A percentile compares a stretch with the other conserved stretches of the same genome.
phyloP scores from a whole-genome alignment of 2,113 vertebrate species.

The Lathamus discolor region DNA sequence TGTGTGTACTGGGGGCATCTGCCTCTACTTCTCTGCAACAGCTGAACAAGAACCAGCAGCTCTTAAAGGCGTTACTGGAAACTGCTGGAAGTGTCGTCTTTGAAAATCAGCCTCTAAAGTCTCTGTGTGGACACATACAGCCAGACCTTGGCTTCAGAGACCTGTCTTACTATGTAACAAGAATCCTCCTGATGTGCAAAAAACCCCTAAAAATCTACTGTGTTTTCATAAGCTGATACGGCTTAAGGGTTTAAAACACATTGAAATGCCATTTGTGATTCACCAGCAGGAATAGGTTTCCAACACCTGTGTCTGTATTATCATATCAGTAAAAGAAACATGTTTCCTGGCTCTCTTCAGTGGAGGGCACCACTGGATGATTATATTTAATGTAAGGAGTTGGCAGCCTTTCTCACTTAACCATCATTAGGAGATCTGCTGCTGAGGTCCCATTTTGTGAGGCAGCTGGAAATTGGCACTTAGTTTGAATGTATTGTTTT shows the following conservation, averaged over 20 bases:
- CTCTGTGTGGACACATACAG: neutral
- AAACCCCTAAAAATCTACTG: neutral
- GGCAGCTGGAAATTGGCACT: constrained; percentile 46
- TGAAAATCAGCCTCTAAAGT: neutral
- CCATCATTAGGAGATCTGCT: constrained; percentile 37
- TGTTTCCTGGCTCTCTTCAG: neutral
- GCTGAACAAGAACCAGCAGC: neutral
- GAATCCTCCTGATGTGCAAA: neutral
- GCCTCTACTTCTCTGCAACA: neutral
- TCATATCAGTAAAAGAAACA: neutral
- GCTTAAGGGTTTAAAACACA: neutral
- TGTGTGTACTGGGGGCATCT: neutral
- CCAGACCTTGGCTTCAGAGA: neutral
- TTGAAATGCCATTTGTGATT: neutral
- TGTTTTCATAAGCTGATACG: neutral
- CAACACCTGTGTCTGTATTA: neutral
- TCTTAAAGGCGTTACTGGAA: neutral
- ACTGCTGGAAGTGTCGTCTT: neutral
- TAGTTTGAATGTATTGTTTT: constrained; percentile 36
- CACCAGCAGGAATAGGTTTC: neutral
- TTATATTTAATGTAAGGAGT: neutral
- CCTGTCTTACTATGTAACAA: neutral
- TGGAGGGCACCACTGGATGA: neutral
- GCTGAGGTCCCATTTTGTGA: constrained; percentile 9
- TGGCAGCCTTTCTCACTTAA: constrained; percentile 30